Percentiles rank a stretch among this genome's conserved stretches.
Conservation (phyloP, 2,888 invertebrate species). For the Carpatolechia fugitivella region DNA sequence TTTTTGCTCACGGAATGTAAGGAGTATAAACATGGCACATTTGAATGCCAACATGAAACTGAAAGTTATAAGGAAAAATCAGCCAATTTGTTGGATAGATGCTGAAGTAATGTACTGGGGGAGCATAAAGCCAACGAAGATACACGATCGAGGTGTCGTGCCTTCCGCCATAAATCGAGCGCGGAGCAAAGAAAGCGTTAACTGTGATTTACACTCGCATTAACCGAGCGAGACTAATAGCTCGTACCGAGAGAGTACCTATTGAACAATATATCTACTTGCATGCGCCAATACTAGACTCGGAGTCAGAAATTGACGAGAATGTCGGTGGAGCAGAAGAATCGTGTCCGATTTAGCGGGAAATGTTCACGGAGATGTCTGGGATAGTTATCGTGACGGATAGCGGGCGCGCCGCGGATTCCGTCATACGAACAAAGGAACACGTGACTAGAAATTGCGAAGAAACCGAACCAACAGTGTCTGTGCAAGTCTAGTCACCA, state of each 20-base stretch:
- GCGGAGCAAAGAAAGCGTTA: constrained; percentile 61
- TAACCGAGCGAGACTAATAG: constrained; percentile 39
- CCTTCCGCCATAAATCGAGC: constrained; percentile 56
- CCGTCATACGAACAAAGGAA: constrained; percentile 46
- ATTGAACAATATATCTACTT: constrained; percentile 27
- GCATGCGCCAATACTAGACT: background rate
- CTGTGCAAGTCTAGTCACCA: no score
- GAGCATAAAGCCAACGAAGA: constrained; percentile 45
- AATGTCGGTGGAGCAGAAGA: constrained; percentile 29
- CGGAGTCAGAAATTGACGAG: background rate
- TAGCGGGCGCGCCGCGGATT: constrained; percentile 42
- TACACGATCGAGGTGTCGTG: constrained; percentile 49
- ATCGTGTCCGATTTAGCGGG: constrained; percentile 43
- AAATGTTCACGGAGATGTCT: constrained; percentile 40
- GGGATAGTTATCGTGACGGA: constrained; percentile 48
- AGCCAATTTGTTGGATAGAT: constrained; percentile 25
- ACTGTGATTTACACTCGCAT: constrained; percentile 64
- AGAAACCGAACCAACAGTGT: no score
- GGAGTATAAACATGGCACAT: constrained; percentile 35
- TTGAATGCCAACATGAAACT: constrained; percentile 34
- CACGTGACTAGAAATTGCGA: constrained; percentile 30
- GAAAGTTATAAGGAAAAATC: constrained; percentile 33
- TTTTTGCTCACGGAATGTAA: constrained; percentile 41
- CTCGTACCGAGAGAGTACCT: constrained; percentile 19
- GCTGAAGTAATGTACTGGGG: constrained; percentile 37